Conservation (phyloP, 2,888 invertebrate species). For the Cotesia congregata region DNA sequence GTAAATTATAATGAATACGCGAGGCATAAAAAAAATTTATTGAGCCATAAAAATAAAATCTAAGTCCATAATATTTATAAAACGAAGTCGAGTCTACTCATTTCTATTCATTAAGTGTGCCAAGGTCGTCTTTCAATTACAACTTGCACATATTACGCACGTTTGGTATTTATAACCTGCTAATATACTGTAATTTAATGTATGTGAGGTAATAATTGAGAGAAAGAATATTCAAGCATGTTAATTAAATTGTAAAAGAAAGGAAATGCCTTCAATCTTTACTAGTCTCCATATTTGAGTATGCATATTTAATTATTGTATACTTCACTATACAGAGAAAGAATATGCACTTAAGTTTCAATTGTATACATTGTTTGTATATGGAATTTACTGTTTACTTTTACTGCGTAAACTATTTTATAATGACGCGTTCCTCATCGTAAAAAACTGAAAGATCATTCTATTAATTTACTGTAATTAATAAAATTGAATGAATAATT, state of each 20-base stretch:
- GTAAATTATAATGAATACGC: not conserved
- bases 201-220: not conserved
- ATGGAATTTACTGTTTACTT: not conserved
- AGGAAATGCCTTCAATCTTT: slow-evolving; percentile 27
- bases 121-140: slow-evolving; percentile 40
- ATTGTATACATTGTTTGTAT: slow-evolving; percentile 9
- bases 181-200: not conserved
- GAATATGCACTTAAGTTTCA: slow-evolving; percentile 8
- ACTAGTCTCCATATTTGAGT: slow-evolving; percentile 21
- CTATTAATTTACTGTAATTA: slow-evolving; percentile 13
- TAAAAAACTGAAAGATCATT: slow-evolving; percentile 10
- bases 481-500: not conserved
- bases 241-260: slow-evolving; percentile 35
- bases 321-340: slow-evolving; percentile 21
- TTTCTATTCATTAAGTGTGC: slow-evolving; percentile 27
- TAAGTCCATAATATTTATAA: not conserved
- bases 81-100: slow-evolving; percentile 14
- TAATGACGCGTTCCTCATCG: not conserved
- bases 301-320: slow-evolving; percentile 10
- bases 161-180: slow-evolving; percentile 31
- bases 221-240: slow-evolving; percentile 14
- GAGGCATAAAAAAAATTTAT: not conserved
- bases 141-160: slow-evolving; percentile 28
- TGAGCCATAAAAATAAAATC: slow-evolving; percentile 6
- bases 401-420: not conserved